A percentile compares a stretch with the other conserved stretches of the same genome.
These are phyloP conservation scores for Leuciscus waleckii DNA, from an alignment of 2,797 vertebrate genomes.

Conservation along the genomic window DNA sequence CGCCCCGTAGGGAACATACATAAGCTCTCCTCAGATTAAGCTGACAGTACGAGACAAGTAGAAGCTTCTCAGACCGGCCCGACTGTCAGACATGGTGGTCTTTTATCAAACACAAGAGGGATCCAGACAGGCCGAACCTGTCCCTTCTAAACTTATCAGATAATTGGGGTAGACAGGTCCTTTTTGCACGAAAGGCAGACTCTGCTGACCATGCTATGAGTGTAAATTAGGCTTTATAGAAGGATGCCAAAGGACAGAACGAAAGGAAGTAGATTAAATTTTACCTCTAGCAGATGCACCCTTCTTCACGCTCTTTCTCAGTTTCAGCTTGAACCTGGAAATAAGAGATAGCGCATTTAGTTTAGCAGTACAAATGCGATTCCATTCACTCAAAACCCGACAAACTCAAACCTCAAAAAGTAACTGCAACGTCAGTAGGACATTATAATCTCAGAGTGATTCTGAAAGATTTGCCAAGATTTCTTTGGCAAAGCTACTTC, in stretches of 20 bases:
- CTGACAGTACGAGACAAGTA: slow-evolving; percentile 14
- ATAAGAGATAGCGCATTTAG: slow-evolving; percentile 54
- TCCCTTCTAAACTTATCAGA: slow-evolving; percentile 26
- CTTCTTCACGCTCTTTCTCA: slow-evolving; percentile 89
- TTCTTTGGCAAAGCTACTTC: slow-evolving; percentile 36
- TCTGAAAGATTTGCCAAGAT: slow-evolving; percentile 38
- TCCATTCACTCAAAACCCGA: slow-evolving; percentile 8
- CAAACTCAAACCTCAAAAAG: slow-evolving; percentile 53
- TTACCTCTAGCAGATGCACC: slow-evolving; percentile 90
- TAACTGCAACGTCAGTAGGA: slow-evolving; percentile 53
- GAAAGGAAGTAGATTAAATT: slow-evolving; percentile 40
- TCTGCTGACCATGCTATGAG: slow-evolving; percentile 19
- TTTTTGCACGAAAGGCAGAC: slow-evolving; percentile 8
- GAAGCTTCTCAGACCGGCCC: neutral
- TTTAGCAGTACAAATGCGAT: neutral
- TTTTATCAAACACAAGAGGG: slow-evolving; percentile 26
- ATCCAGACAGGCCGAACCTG: slow-evolving; percentile 4
- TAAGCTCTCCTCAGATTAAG: slow-evolving; percentile 12
- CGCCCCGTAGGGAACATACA: slow-evolving; percentile 16
- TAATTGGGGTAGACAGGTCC: slow-evolving; percentile 12
- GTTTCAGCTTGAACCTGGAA: slow-evolving; percentile 87
- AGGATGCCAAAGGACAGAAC: neutral
- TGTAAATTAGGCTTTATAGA: slow-evolving; percentile 9
- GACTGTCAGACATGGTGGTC: slow-evolving; percentile 15
- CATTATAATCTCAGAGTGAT: slow-evolving; percentile 61